phyloP scores from a whole-genome alignment of 2,797 vertebrate species.

The Notolabrus celidotus region DNA sequence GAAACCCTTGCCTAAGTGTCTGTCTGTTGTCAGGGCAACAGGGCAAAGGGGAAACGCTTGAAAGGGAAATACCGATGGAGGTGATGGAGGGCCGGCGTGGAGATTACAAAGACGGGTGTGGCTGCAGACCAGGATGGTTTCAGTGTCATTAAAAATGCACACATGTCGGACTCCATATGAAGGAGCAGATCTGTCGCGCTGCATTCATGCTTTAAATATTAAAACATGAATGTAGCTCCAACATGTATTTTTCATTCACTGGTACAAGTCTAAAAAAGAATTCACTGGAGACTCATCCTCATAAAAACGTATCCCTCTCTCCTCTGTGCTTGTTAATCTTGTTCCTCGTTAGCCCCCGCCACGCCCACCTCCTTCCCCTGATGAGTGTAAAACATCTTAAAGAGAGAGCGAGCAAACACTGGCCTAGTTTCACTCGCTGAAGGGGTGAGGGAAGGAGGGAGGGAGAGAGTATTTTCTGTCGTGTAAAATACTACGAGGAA shows the following conservation, averaged over 20 bases:
- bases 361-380: background rate
- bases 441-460: background rate
- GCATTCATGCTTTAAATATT: background rate
- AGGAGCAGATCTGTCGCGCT: background rate
- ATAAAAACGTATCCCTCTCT: background rate
- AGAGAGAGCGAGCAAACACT: background rate
- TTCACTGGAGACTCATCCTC: background rate
- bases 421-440: constrained; percentile 24
- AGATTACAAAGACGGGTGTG: constrained; percentile 56
- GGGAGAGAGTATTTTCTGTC: background rate
- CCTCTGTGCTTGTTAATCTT: background rate
- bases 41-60: constrained; percentile 29
- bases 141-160: background rate
- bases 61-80: constrained; percentile 31
- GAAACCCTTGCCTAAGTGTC: constrained; percentile 59
- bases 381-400: constrained; percentile 5
- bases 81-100: background rate
- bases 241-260: background rate
- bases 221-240: too few relatives aligned
- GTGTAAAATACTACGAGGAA: background rate
- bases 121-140: constrained; percentile 4
- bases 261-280: background rate
- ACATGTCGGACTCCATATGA: background rate
- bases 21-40: constrained; percentile 76
- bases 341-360: background rate